Conservation (phyloP, 2,888 invertebrate species). For the Salpingus planirostris region DNA sequence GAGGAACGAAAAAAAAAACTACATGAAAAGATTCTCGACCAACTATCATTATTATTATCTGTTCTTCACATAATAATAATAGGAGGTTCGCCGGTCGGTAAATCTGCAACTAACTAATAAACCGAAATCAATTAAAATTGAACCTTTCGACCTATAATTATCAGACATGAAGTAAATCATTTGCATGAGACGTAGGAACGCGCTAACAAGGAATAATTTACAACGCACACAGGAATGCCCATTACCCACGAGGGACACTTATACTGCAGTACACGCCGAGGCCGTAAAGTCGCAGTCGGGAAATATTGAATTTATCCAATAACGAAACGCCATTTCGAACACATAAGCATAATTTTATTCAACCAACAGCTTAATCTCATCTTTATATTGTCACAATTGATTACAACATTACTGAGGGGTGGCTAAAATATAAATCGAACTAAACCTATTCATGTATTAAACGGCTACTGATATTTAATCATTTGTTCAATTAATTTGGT, state of each 20-base stretch:
- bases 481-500: too few species aligned
- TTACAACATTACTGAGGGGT: conserved; percentile 28
- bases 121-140: conserved; percentile 18
- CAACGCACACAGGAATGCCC: conserved; percentile 13
- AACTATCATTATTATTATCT: too few species aligned
- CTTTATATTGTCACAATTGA: conserved; percentile 40
- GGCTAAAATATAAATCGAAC: conserved; percentile 19
- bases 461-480: conserved; percentile 11
- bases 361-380: conserved; percentile 31
- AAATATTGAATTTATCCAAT: conserved; percentile 14
- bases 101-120: too few species aligned
- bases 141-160: conserved; percentile 20
- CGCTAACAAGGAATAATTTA: conserved; percentile 21
- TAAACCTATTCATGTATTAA: conserved; percentile 3
- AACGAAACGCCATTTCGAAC: conserved; percentile 17
- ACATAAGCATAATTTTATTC: conserved; percentile 35
- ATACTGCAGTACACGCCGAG: too few species aligned
- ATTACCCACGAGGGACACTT: conserved; percentile 22
- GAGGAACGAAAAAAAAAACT: too few species aligned
- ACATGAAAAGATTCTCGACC: too few species aligned
- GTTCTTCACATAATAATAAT: too few species aligned
- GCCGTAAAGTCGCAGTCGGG: conserved; percentile 13
- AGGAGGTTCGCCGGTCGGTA: too few species aligned
- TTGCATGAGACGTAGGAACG: conserved; percentile 17
- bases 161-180: conserved; percentile 19